Evolutionary conservation across 37 sponge, comb jelly and placozoan genomes (phyloP).

Genomic region (Cladorhizidae sp.): DNA sequence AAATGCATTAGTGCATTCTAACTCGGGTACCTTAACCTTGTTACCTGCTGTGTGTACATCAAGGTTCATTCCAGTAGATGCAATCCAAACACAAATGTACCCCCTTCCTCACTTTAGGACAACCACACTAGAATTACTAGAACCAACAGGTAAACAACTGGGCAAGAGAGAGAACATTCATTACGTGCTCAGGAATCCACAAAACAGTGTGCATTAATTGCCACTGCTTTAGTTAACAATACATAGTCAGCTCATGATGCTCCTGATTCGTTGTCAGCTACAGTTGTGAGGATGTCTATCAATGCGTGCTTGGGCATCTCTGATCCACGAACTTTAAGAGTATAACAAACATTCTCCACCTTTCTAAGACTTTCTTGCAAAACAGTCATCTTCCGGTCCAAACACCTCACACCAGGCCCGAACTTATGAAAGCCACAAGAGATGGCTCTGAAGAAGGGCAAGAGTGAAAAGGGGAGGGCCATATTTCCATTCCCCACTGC

Average conservation of each 20-base stretch:
- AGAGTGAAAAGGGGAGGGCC: constrained; percentile 36
- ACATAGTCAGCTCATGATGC: background rate
- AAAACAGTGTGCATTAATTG: too few species aligned
- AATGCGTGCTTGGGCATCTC: constrained; percentile 59
- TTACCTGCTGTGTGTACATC: too few species aligned
- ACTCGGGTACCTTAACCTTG: too few species aligned
- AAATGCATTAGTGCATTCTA: too few species aligned
- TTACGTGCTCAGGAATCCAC: too few species aligned
- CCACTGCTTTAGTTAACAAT: background rate
- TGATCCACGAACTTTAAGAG: constrained; percentile 73
- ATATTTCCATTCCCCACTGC: constrained; percentile 49
- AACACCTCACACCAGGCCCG: constrained; percentile 22
- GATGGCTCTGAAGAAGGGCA: constrained; percentile 59
- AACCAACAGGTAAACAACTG: too few species aligned
- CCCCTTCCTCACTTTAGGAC: too few species aligned
- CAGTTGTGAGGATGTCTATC: background rate
- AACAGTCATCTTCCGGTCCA: constrained; percentile 52
- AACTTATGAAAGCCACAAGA: constrained; percentile 52
- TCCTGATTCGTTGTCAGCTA: background rate
- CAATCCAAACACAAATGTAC: too few species aligned
- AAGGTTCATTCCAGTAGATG: too few species aligned
- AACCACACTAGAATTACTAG: too few species aligned
- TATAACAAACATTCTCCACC: constrained; percentile 84
- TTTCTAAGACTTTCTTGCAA: constrained; percentile 65
- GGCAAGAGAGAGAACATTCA: too few species aligned